Conservation (phyloP, 2,888 invertebrate genomes). For the Callyntrura guangdongensis region DNA sequence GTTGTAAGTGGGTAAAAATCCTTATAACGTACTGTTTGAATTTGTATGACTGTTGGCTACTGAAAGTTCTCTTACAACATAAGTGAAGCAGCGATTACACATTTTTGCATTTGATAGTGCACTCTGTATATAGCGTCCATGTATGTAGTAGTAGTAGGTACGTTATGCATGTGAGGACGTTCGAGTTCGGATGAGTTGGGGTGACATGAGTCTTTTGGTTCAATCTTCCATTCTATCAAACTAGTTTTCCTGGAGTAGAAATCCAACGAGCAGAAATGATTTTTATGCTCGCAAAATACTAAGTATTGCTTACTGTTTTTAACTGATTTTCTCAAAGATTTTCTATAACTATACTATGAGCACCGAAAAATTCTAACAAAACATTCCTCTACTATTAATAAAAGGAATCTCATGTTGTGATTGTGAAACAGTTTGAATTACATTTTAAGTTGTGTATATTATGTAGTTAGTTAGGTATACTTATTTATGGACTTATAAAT, state of each 20-base stretch:
- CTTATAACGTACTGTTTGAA: neutral
- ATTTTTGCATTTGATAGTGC: neutral
- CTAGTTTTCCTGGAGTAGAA: neutral
- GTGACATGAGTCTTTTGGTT: slow-evolving; percentile 17
- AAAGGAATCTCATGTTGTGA: slow-evolving; percentile 43
- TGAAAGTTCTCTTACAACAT: neutral
- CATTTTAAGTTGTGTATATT: too few species aligned
- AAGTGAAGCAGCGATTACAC: neutral
- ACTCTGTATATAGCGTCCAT: neutral
- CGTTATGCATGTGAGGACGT: neutral
- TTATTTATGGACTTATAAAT: too few species aligned
- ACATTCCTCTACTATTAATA: neutral
- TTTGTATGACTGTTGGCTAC: slow-evolving; percentile 12
- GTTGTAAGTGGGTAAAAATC: slow-evolving; percentile 26
- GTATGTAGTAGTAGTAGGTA: neutral
- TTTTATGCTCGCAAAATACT: neutral
- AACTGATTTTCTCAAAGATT: too few species aligned
- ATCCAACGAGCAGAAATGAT: neutral
- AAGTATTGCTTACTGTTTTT: too few species aligned
- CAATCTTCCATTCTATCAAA: slow-evolving; percentile 6
- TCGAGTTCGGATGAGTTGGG: neutral
- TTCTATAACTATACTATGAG: too few species aligned
- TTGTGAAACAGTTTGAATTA: slow-evolving; percentile 18
- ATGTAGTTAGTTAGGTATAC: too few species aligned
- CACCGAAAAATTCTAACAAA: too few species aligned